phyloP scores from a whole-genome alignment of 2,797 vertebrate species.

The Hemibagrus guttatus region DNA sequence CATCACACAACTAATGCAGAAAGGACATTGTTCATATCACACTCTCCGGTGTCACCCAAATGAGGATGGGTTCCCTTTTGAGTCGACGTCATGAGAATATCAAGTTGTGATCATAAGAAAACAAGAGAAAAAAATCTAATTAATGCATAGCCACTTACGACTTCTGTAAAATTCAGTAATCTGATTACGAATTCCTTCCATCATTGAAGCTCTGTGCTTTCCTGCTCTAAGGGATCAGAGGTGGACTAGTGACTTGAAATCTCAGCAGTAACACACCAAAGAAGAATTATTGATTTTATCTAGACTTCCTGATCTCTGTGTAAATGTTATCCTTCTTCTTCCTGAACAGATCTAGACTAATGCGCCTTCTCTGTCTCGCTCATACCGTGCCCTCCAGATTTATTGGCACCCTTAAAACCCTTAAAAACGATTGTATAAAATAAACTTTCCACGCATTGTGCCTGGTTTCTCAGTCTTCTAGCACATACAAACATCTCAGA shows the following conservation, averaged over 20 bases:
- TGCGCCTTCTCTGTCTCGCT: constrained; percentile 13
- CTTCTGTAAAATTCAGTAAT: background rate
- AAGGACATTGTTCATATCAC: no score
- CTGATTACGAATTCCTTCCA: background rate
- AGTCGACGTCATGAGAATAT: no score
- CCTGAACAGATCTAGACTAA: constrained; percentile 28
- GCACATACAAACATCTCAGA: background rate
- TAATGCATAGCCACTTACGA: no score
- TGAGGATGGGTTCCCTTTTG: no score
- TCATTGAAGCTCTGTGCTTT: background rate
- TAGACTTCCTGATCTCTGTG: background rate
- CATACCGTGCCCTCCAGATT: background rate
- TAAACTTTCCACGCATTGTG: background rate
- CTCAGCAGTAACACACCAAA: background rate
- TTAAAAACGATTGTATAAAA: background rate
- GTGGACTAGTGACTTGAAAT: constrained; percentile 13
- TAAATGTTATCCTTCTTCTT: constrained; percentile 34
- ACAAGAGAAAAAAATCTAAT: no score
- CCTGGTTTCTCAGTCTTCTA: background rate
- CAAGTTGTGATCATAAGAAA: no score
- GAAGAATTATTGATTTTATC: constrained; percentile 34
- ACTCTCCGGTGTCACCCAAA: no score
- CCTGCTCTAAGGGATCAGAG: background rate
- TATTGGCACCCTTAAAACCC: background rate
- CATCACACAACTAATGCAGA: no score